Evolutionary conservation across 1,140 invertebrate species (phyloP), one percentile per base, ranked within the genome.

Genomic region (Onthophagus taurus): DNA sequence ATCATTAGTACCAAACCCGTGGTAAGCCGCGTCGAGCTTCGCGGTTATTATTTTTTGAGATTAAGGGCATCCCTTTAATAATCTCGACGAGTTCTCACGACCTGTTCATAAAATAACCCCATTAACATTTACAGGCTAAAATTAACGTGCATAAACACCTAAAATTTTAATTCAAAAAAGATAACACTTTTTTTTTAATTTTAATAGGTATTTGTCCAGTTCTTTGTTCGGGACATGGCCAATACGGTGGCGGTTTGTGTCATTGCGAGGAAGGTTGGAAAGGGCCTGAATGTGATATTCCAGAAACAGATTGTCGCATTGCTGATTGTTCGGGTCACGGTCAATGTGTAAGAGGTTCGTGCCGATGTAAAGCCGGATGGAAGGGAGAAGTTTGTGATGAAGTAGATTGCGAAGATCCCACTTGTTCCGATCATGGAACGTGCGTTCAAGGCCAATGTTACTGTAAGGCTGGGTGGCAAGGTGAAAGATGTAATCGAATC

Each of bases 241-340:
- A 90, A 57, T 99, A 97, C 64, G 83, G 89, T 16, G 89, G 89
- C 35, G 96, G 96, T 12, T 70, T 90, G 50, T 99, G 96, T 69
- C 83, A 92, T 58, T 99, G 96, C 67, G 89, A 93, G 64, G 83
- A 90, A 55, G 92, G 93, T 31, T 98, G 89, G 88, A 96, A 96
- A 71, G 95, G 95, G 20, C 75, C 80, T 14, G 92, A 97, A 70
- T 99, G 96, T 68, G 89, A 94, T 65, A 78, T 96, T 46, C 88
- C 89, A 20, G 81, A 86, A 48, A 77, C 80, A 48, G 91, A 94
- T 68, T 94, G 90, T 67, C 85, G 92, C 68, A 83, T 90, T 50
- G 81, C 89, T 21, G 89, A 92, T 70, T 94, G 92, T 69, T 90
- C 85, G 57, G 85, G 85, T 42, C 82, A 92, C 58, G 94, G 94